Percentiles rank a stretch among this genome's conserved stretches.
Evolutionary conservation across 2,113 vertebrate species (phyloP).

Genomic region (Hypocryptadius cinnamomeus): DNA sequence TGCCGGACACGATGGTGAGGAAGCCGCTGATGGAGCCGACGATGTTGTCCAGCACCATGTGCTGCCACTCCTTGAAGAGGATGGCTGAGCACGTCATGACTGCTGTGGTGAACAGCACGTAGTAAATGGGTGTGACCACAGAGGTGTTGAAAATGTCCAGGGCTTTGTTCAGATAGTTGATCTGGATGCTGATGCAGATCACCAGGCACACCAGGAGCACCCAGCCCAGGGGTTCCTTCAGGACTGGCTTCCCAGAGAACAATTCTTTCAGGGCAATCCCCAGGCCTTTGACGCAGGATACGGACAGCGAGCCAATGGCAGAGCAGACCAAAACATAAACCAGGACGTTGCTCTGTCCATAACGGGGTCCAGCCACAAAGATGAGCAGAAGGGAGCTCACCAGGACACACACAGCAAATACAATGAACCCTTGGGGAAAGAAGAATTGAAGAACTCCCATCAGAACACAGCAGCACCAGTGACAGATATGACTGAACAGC

Average conservation of each 20-base stretch:
- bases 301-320: slow-evolving; percentile 77
- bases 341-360: slow-evolving; percentile 79
- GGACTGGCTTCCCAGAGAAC: slow-evolving; percentile 73
- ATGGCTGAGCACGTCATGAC: slow-evolving; percentile 82
- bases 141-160: slow-evolving; percentile 81
- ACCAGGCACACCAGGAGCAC: slow-evolving; percentile 72
- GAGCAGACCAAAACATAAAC: slow-evolving; percentile 82
- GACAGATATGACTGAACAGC: background rate
- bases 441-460: slow-evolving; percentile 13
- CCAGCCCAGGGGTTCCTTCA: slow-evolving; percentile 78
- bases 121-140: slow-evolving; percentile 77
- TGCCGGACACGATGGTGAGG: slow-evolving; percentile 77
- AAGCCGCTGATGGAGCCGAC: slow-evolving; percentile 78
- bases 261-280: slow-evolving; percentile 80
- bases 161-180: slow-evolving; percentile 84
- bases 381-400: slow-evolving; percentile 77
- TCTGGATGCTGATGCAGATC: slow-evolving; percentile 77
- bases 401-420: slow-evolving; percentile 76
- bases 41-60: slow-evolving; percentile 69
- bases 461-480: background rate
- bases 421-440: slow-evolving; percentile 73
- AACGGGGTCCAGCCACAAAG: slow-evolving; percentile 74
- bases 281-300: slow-evolving; percentile 81
- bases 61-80: slow-evolving; percentile 83
- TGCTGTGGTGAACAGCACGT: slow-evolving; percentile 81